Conservation (phyloP, 2,888 invertebrate genomes). For the Girardia tigrina region DNA sequence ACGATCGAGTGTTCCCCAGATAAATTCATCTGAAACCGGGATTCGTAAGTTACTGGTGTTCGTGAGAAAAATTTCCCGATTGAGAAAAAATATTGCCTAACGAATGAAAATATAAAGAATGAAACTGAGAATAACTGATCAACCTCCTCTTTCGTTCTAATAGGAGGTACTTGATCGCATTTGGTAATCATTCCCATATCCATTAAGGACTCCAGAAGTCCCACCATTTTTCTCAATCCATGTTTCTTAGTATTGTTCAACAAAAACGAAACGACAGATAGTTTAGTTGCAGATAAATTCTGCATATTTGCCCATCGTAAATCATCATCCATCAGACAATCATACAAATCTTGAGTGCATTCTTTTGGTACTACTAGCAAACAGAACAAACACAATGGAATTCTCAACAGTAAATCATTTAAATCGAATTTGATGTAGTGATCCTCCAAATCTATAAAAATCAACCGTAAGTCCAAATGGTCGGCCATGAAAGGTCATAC, state of each 20-base stretch:
- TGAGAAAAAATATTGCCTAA: background rate
- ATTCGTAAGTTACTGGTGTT: background rate
- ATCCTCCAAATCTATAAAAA: background rate
- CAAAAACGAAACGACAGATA: background rate
- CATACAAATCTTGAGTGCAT: background rate
- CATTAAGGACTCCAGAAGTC: background rate
- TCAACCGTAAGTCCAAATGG: too few species aligned
- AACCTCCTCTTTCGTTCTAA: background rate
- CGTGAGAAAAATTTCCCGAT: background rate
- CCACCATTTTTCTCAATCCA: background rate
- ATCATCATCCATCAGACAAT: background rate
- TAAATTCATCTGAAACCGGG: background rate
- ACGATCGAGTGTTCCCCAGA: background rate
- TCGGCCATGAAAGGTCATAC: too few species aligned
- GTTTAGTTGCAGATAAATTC: background rate
- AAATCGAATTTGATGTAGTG: background rate
- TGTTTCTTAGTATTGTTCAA: background rate
- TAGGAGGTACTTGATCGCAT: background rate
- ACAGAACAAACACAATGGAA: background rate
- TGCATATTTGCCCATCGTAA: background rate
- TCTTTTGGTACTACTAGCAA: background rate
- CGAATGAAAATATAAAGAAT: background rate
- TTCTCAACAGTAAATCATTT: background rate
- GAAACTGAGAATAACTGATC: too few species aligned
- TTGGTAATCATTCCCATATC: background rate